Conservation (phyloP, 2,113 vertebrate species). For the Crotalus horridus region DNA sequence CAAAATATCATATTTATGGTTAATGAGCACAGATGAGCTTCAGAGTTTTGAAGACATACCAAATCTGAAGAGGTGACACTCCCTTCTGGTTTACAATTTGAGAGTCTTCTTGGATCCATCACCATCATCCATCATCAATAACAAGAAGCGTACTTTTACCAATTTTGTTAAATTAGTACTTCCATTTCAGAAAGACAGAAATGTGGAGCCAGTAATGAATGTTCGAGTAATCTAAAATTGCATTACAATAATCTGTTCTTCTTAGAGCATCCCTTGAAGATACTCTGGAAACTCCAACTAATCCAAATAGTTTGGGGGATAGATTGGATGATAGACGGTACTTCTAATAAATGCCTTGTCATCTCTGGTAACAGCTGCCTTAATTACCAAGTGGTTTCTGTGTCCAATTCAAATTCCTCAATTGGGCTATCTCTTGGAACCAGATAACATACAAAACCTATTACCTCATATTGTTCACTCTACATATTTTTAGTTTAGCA, state of each 20-base stretch:
- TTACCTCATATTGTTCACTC: background rate
- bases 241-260: background rate
- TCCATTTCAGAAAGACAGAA: background rate
- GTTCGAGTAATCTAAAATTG: background rate
- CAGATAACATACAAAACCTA: background rate
- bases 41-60: background rate
- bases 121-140: background rate
- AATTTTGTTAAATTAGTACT: background rate
- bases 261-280: background rate
- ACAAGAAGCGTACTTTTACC: background rate
- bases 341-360: background rate
- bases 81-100: background rate
- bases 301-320: background rate
- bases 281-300: background rate
- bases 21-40: background rate
- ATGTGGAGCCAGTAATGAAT: background rate
- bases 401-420: background rate
- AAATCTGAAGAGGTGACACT: background rate
- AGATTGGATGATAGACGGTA: background rate
- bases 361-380: background rate
- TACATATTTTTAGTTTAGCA: background rate
- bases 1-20: background rate
- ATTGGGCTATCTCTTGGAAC: background rate
- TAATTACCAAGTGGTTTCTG: background rate
- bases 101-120: background rate